These are phyloP conservation scores for Acronicta psi DNA, from an alignment of 2,888 invertebrate genomes.

Conservation along the genomic window DNA sequence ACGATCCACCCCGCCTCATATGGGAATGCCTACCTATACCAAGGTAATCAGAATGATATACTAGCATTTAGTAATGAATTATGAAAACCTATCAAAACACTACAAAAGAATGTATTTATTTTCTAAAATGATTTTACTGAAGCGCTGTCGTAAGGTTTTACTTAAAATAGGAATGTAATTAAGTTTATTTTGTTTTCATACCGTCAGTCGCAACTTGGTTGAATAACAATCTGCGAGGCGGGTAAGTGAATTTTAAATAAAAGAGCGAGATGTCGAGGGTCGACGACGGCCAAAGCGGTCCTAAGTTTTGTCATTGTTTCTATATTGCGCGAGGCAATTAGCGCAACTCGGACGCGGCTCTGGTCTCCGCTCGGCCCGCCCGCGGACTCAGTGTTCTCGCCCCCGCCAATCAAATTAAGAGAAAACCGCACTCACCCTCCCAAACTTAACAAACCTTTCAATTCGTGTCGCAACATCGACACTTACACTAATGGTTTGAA, in stretches of 20 bases:
- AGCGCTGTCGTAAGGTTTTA: slow-evolving; percentile 30
- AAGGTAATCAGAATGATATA: slow-evolving; percentile 73
- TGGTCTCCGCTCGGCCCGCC: slow-evolving; percentile 67
- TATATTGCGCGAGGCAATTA: slow-evolving; percentile 87
- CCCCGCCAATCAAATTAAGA: slow-evolving; percentile 83
- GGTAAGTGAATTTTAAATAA: slow-evolving; percentile 88
- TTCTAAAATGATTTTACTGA: slow-evolving; percentile 23
- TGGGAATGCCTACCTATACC: slow-evolving; percentile 61
- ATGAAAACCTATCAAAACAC: slow-evolving; percentile 10
- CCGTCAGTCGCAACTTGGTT: slow-evolving; percentile 75
- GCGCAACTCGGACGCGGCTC: slow-evolving; percentile 78
- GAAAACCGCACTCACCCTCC: slow-evolving; percentile 70
- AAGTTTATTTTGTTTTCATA: slow-evolving; percentile 81
- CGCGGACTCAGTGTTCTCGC: slow-evolving; percentile 53
- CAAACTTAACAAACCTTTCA: slow-evolving; percentile 74
- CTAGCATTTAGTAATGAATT: slow-evolving; percentile 49
- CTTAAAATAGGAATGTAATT: slow-evolving; percentile 74
- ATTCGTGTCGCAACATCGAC: slow-evolving; percentile 73
- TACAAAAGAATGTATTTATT: slow-evolving; percentile 13
- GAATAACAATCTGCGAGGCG: slow-evolving; percentile 83
- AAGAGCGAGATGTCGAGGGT: slow-evolving; percentile 80
- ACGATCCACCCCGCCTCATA: slow-evolving; percentile 64
- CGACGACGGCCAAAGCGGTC: slow-evolving; percentile 73
- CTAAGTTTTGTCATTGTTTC: slow-evolving; percentile 88
- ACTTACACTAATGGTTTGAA: slow-evolving; percentile 77